Base-by-base conservation (phyloP, 2,113 vertebrate species). In the Thamnaconus septentrionalis region DNA sequence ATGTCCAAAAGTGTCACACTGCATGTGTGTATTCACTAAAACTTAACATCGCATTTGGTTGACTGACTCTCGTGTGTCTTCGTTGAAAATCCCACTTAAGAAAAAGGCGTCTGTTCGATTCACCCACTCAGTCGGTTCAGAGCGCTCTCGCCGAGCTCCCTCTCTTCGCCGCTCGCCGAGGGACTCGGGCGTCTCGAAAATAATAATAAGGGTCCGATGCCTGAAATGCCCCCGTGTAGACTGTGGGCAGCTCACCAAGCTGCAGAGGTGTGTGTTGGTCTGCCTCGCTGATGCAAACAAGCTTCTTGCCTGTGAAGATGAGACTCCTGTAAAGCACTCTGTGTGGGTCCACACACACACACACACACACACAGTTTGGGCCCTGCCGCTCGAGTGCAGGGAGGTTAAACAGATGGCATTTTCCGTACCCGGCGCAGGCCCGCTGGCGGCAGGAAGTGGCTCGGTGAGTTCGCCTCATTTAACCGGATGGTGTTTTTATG, bases 391-490 rank as follows among this genome's bases (percentile, higher is more conserved):
- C 59, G 76, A 76, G 76, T 78, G 76, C 46, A 59, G 74, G 67
- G 78, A 81, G 80, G 84, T 88, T 87, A 88, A 90, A 82, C 87
- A 89, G 87, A 87, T 88, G 87, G 87, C 56, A 66, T 71, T 6
- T 50, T 73, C 71, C 84, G 80, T 84, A 80, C 80, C 77, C 59
- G 63, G 59, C 66, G 51, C 73, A 72, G 67, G 73, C 48, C 10
- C 45, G 31, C 40, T 60, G 54, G 62, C 42, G 7, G 49, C 56
- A 18, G 18, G 57, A 52, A 76, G 54, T 62, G 70, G 73, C 77
- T 87, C 66, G 79, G 76, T 86, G 83, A 88, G 80, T 75, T 76
- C 83, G 85, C 81, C 65, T 83, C 79, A 86, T 88, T 82, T 85
- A 89, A 83, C 76, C 71, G 62, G 75, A 80, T 87, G 72, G 78